Evolutionary conservation across 2,797 vertebrate species (phyloP).

Genomic region (Corythornis leucogaster): DNA sequence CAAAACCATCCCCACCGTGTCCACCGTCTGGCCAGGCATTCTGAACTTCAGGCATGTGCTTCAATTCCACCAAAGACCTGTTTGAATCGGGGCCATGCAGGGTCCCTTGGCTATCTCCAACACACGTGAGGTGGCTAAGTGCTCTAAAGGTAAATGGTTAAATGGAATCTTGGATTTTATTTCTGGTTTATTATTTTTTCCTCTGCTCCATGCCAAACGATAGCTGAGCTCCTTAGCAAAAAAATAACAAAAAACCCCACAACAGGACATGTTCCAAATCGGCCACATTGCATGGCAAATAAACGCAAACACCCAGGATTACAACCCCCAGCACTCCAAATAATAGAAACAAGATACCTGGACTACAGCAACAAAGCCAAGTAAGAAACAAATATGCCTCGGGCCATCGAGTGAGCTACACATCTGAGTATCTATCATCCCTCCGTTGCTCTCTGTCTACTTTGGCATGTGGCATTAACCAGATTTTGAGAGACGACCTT

Average conservation of each 20-base stretch:
- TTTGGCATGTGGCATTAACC: conserved; percentile 62
- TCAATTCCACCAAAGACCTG: neutral
- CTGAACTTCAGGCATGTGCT: neutral
- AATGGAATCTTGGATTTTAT: neutral
- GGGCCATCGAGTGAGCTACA: neutral
- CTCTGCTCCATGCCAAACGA: neutral
- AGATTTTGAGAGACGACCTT: conserved; percentile 65
- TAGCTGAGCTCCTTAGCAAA: neutral
- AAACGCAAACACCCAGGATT: conserved; percentile 37
- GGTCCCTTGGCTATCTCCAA: neutral
- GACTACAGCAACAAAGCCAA: neutral
- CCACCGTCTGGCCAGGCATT: neutral
- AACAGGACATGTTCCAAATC: conserved; percentile 38
- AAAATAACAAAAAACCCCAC: conserved; percentile 3
- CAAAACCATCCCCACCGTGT: rapidly evolving
- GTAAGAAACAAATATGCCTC: neutral
- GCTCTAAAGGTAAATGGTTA: neutral
- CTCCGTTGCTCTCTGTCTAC: conserved; percentile 21
- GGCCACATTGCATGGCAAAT: conserved; percentile 41
- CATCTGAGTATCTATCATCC: conserved; percentile 9
- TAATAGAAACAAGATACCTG: conserved; percentile 58
- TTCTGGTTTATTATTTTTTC: neutral
- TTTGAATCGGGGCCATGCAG: neutral
- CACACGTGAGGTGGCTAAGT: neutral
- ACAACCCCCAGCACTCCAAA: conserved; percentile 26